phyloP scores from a whole-genome alignment of 2,113 vertebrate species.

The Odontophorus gujanensis region DNA sequence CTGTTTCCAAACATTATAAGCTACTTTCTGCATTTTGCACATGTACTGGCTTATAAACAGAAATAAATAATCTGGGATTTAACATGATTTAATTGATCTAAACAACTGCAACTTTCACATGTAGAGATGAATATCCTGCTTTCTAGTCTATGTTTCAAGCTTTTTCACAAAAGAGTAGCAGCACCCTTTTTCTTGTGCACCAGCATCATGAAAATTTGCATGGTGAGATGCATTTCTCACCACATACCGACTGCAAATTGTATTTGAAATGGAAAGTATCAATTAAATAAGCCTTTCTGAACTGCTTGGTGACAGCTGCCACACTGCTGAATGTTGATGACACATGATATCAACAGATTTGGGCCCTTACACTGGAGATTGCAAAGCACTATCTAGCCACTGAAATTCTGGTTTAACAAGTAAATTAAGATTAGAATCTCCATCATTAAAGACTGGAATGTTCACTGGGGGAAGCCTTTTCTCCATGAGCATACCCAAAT shows the following conservation, averaged over 20 bases:
- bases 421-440: conserved; percentile 18
- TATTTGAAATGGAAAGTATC: conserved; percentile 72
- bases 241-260: conserved; percentile 62
- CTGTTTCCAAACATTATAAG: neutral
- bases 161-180: conserved; percentile 18
- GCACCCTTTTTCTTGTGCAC: neutral
- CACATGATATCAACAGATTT: conserved; percentile 54
- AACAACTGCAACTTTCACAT: neutral
- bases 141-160: neutral
- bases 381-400: conserved; percentile 26
- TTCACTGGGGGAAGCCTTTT: neutral
- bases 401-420: conserved; percentile 29
- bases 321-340: conserved; percentile 40
- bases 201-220: conserved; percentile 53
- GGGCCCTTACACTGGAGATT: conserved; percentile 29
- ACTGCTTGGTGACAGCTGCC: conserved; percentile 58
- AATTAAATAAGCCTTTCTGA: conserved; percentile 72
- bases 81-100: neutral
- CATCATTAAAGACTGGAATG: neutral
- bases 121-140: neutral
- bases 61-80: conserved; percentile 38
- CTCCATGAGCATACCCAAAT: neutral
- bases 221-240: conserved; percentile 72
- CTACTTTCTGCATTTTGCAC: neutral
- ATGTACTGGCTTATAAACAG: neutral